Evolutionary conservation across 2,888 invertebrate genomes (phyloP).

Genomic region (Noctua fimbriata): DNA sequence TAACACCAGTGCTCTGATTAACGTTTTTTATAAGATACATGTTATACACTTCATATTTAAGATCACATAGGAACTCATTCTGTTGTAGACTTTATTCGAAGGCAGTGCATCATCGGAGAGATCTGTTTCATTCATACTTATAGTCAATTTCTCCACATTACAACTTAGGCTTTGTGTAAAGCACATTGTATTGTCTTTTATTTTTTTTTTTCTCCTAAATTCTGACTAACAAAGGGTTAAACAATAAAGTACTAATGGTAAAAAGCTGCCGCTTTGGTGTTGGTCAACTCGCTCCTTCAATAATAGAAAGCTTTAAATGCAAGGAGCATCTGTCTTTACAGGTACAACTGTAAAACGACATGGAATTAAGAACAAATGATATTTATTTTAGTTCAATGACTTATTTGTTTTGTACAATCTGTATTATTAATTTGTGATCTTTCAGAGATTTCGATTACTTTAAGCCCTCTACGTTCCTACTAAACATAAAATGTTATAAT

Average conservation of each 20-base stretch:
- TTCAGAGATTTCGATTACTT: slow-evolving; percentile 79
- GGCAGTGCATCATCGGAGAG: slow-evolving; percentile 13
- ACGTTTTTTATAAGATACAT: slow-evolving; percentile 23
- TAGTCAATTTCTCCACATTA: slow-evolving; percentile 70
- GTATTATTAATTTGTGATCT: slow-evolving; percentile 78
- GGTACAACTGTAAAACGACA: slow-evolving; percentile 86
- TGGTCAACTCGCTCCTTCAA: slow-evolving; percentile 58
- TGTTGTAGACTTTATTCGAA: neutral
- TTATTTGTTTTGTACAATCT: slow-evolving; percentile 70
- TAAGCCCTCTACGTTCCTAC: slow-evolving; percentile 84
- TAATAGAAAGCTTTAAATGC: slow-evolving; percentile 65
- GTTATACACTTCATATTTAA: slow-evolving; percentile 8
- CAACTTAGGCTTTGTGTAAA: slow-evolving; percentile 67
- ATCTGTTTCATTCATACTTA: slow-evolving; percentile 31
- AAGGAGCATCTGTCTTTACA: slow-evolving; percentile 83
- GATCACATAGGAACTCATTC: slow-evolving; percentile 28
- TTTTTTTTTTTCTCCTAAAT: slow-evolving; percentile 67
- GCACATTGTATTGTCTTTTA: slow-evolving; percentile 69
- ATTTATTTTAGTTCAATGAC: slow-evolving; percentile 73
- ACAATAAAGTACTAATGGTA: slow-evolving; percentile 64
- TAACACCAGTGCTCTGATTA: slow-evolving; percentile 38
- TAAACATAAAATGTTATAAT: slow-evolving; percentile 66
- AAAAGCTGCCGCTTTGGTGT: slow-evolving; percentile 63
- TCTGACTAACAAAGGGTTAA: slow-evolving; percentile 77
- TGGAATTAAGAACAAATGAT: slow-evolving; percentile 81